Base-by-base conservation (phyloP, 2,113 vertebrate species). In the Pan paniscus region DNA sequence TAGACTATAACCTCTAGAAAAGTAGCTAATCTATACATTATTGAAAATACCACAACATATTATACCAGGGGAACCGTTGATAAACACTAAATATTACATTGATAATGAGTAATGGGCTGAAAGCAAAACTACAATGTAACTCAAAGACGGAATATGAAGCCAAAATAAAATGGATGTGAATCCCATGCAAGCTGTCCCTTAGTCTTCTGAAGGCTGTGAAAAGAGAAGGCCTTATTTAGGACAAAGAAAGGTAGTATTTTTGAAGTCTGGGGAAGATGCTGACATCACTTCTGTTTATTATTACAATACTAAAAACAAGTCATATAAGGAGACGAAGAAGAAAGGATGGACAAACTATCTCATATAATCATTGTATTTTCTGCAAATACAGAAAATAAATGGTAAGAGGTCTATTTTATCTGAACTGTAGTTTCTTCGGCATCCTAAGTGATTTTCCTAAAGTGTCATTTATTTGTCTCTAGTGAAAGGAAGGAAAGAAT, bases 71-170 rank as follows among this genome's bases (percentile, higher is more conserved):
- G 67, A 96, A 89, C 50, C 75, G 78, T 25, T 90, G 95, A 95
- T 89, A 94, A 96, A 93, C 70, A 82, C 92, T 95, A 95, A 97
- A 93, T 87, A 92, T 79, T 96, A 84, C 61, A 93, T 8, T 95
- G 84, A 92, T 90, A 96, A 75, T 95, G 86, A 96, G 48, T 94
- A 92, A 96, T 73, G 81, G 59, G 83, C 43, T 94, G 90, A 95
- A 96, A 96, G 89, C 57, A 87, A 92, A 97, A 96, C 85, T 90
- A 96, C 80, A 94, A 85, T 57, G 76, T 90, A 95, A 94, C 52
- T 95, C 76, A 82, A 97, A 72, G 84, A 94, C 89, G 95, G 98
- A 97, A 97, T 93, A 95, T 88, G 85, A 97, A 88, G 84, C 81
- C 25, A 46, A 97, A 97, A 90, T 75, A 96, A 97, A 93, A 88